A percentile compares a stretch with the other conserved stretches of the same genome.
These are phyloP conservation scores for Manacus vitellinus DNA, from an alignment of 2,113 vertebrate species.

Conservation along the genomic window DNA sequence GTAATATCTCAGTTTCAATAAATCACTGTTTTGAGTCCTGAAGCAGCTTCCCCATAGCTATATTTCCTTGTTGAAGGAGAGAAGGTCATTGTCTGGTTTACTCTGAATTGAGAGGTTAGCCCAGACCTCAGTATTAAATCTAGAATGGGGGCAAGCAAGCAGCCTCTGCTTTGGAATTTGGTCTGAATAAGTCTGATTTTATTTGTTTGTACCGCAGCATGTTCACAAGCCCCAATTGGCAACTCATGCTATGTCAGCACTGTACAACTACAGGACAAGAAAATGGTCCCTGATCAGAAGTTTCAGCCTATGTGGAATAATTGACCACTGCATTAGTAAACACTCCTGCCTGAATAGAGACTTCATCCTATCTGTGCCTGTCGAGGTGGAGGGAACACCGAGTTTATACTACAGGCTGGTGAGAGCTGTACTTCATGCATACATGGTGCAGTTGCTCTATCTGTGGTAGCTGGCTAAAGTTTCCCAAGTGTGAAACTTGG, in stretches of 20 bases:
- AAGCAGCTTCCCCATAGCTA: background rate
- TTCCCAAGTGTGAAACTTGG: background rate
- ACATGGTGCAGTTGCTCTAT: fast-evolving
- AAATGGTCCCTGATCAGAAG: background rate
- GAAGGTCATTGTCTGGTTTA: background rate
- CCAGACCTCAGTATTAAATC: background rate
- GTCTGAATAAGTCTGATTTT: background rate
- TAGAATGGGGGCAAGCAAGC: background rate
- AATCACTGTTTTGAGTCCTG: background rate
- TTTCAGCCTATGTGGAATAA: background rate
- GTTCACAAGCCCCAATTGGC: background rate
- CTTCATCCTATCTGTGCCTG: background rate
- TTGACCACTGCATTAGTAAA: background rate
- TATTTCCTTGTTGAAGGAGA: background rate
- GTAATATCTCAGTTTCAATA: background rate
- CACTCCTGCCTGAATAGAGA: background rate
- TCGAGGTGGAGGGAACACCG: background rate
- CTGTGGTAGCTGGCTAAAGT: background rate
- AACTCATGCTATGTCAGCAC: background rate
- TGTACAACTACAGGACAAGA: background rate
- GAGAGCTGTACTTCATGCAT: background rate
- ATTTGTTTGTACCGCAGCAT: background rate
- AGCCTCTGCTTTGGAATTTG: background rate
- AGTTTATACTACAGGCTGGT: background rate
- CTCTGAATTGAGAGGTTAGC: background rate